Evolutionary conservation across 2,888 invertebrate genomes (phyloP), one percentile per base, ranked within the genome.

Genomic region (Catocala nupta): DNA sequence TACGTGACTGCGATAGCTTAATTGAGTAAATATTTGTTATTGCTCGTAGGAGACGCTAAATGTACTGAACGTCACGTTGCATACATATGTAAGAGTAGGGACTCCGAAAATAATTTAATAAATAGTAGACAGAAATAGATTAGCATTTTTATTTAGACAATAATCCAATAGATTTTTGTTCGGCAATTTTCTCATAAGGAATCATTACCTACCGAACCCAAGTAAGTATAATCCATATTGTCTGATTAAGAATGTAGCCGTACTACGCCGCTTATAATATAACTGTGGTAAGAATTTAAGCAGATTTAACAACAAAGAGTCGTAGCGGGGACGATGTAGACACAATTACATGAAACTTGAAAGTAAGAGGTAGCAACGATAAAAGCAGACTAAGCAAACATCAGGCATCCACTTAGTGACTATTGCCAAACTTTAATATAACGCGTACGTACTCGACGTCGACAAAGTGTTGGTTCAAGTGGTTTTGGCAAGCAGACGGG

Each of bases 401-500:
- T 70, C 78, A 82, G 79, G 78, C 77, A 80, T 80, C 80, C 79
- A 81, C 81, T 82, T 82, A 76, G 81, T 75, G 80, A 82, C 82
- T 85, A 88, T 88, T 86, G 87, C 84, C 87, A 85, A 88, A 90
- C 84, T 89, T 86, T 85, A 86, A 86, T 89, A 87, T 84, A 85
- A 84, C 82, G 82, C 83, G 80, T 81, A 79, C 63, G 72, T 78
- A 80, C 76, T 80, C 81, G 73, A 75, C 79, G 81, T 79, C 79
- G 83, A 78, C 79, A 77, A 75, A 78, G 78, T 76, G 78, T 75
- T 75, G 74, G 84, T 79, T 90, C 82, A 87, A 92, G 91, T 90
- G 90, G 90, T 89, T 91, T 92, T 93, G 93, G 90, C 90, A 90
- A 86, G 88, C 85, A 86, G 83, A 81, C 83, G 81, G 74, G 86